These are phyloP conservation scores for Bursaphelenchus okinawaensis DNA, from an alignment of 2,888 invertebrate genomes.

Conservation along the genomic window DNA sequence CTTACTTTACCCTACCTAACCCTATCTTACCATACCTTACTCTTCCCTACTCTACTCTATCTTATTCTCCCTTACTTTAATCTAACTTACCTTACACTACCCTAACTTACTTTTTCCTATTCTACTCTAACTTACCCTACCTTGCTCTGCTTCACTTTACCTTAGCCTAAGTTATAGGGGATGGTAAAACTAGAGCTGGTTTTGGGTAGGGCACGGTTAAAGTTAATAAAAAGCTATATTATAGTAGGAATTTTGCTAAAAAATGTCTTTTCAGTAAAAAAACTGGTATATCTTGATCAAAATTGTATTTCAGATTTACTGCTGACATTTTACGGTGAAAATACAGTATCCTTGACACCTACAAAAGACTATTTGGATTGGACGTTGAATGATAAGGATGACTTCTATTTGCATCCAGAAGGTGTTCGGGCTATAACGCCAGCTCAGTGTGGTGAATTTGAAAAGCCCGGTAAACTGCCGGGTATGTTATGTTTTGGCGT, in stretches of 20 bases:
- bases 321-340: conserved; percentile 37
- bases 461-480: conserved; percentile 21
- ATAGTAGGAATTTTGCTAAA: no score
- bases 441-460: conserved; percentile 22
- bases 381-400: conserved; percentile 11
- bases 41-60: no score
- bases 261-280: no score
- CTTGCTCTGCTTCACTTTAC: no score
- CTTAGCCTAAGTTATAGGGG: no score
- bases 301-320: conserved; percentile 36
- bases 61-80: no score
- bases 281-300: neutral
- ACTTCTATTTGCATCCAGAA: conserved; percentile 16
- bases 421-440: conserved; percentile 5
- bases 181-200: no score
- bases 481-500: conserved; percentile 8
- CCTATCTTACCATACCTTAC: no score
- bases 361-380: conserved; percentile 23
- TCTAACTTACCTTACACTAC: no score
- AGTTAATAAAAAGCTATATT: neutral
- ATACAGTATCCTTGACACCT: conserved; percentile 22
- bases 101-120: no score
- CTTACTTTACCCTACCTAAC: no score
- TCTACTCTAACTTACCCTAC: no score
- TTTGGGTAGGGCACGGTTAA: neutral